Percentiles rank a stretch among this genome's conserved stretches.
Evolutionary conservation across 2,888 invertebrate species (phyloP).

Genomic region (Metalampra italica): DNA sequence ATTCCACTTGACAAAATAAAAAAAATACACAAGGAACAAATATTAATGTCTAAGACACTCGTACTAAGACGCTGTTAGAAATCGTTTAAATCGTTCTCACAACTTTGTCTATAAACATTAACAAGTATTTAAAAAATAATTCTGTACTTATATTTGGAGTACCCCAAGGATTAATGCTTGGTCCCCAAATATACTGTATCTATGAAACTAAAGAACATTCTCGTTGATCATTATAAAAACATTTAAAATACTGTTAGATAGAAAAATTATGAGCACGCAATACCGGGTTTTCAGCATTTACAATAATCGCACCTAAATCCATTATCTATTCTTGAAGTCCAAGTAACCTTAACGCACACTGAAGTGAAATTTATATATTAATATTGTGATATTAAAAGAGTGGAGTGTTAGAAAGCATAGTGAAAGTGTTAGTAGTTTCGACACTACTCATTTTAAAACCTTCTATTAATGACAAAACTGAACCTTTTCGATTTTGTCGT

Average conservation of each 20-base stretch:
- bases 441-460: background rate
- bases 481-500: constrained; percentile 24
- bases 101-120: constrained; percentile 35
- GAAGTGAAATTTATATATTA: constrained; percentile 39
- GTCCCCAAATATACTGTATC: constrained; percentile 12
- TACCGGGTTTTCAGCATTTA: constrained; percentile 57
- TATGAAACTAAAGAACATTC: constrained; percentile 2
- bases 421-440: constrained; percentile 32
- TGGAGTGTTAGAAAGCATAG: constrained; percentile 67
- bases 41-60: constrained; percentile 68
- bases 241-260: constrained; percentile 17
- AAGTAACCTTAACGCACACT: constrained; percentile 54
- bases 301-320: constrained; percentile 68
- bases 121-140: background rate
- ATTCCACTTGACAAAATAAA: constrained; percentile 33
- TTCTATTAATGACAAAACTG: constrained; percentile 21
- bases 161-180: constrained; percentile 17
- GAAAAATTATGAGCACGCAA: constrained; percentile 37
- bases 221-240: background rate
- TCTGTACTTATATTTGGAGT: constrained; percentile 8
- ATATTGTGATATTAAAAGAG: constrained; percentile 19
- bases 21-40: constrained; percentile 41
- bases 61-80: constrained; percentile 77
- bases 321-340: constrained; percentile 78
- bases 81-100: constrained; percentile 42